phyloP scores from a whole-genome alignment of 2,888 invertebrate species.

The Brachyptera putata region DNA sequence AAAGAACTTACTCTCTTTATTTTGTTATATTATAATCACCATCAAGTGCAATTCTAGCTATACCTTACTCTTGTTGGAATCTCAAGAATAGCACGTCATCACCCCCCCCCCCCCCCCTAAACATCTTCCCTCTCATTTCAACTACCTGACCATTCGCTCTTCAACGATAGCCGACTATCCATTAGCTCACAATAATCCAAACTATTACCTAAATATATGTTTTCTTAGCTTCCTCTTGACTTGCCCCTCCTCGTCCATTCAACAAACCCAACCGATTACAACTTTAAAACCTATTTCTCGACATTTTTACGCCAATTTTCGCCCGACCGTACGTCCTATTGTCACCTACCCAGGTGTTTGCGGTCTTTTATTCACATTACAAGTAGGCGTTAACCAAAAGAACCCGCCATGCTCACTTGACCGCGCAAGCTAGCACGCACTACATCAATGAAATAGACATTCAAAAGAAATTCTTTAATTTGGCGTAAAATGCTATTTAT shows the following conservation, averaged over 20 bases:
- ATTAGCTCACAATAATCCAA: background rate
- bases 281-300: background rate
- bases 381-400: background rate
- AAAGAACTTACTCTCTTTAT: too few relatives aligned
- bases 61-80: too few relatives aligned
- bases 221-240: background rate
- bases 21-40: too few relatives aligned
- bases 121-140: too few relatives aligned
- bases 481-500: constrained; percentile 11
- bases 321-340: too few relatives aligned
- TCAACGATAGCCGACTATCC: background rate
- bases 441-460: background rate
- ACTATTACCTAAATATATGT: background rate
- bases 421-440: too few relatives aligned
- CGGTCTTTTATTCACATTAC: background rate
- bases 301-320: background rate
- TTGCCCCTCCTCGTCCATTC: background rate
- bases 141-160: background rate
- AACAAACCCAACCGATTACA: too few relatives aligned
- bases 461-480: background rate
- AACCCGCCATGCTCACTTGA: background rate
- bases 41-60: too few relatives aligned
- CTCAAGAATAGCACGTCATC: too few relatives aligned
- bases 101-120: too few relatives aligned
- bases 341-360: constrained; percentile 12